Base-by-base conservation (phyloP, 2,888 invertebrate species). In the Ariolimax columbianus region DNA sequence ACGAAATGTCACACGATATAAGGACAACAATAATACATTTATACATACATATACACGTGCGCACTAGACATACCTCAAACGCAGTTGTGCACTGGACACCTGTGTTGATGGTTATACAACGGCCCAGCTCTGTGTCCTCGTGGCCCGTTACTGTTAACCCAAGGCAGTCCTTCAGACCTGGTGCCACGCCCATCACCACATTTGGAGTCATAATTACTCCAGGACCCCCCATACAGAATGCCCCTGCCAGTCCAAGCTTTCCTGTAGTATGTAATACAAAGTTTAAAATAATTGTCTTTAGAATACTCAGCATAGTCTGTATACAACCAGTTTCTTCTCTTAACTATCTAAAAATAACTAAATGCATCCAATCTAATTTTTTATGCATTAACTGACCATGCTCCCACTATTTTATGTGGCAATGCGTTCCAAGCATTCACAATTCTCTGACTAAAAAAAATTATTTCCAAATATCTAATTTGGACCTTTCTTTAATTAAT, bases 191-290 rank as follows among this genome's bases (percentile, higher is more conserved):
- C 63, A 92, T 95, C 90, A 99, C 95, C 0, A 98, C 98, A 94
- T 97, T 97, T 87, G 97, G 95, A 88, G 97, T 98, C 88, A 98
- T 94, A 82, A 99, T 96, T 78, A 99, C 97, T 0, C 99, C 99
- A 0, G 99, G 98, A 0, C 99, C 99, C 36, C 99, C 99, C 99
- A 99, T 99, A 93, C 99, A 99, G 94, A 98, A 99, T 94, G 99
- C 70, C 9, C 78, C 78, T 38, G 73, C 70, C 4, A 84, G 79
- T 38, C 84, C 84, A 17, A 84, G 79, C n/a, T 79, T 84, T 36
- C 84, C 84, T 84, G 55, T 19, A 36, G 23, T 36, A 47, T 36
- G 51, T 23, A 55, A 55, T 23, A 19, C 2, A 17, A 55, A 6
- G 55, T 55, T 55, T 55, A 55, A 14, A 47, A n/a, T n/a, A 47